A percentile compares a stretch with the other conserved stretches of the same genome.
These are phyloP conservation scores for Hymenopus coronatus DNA, from an alignment of 2,888 invertebrate species.

Conservation along the genomic window DNA sequence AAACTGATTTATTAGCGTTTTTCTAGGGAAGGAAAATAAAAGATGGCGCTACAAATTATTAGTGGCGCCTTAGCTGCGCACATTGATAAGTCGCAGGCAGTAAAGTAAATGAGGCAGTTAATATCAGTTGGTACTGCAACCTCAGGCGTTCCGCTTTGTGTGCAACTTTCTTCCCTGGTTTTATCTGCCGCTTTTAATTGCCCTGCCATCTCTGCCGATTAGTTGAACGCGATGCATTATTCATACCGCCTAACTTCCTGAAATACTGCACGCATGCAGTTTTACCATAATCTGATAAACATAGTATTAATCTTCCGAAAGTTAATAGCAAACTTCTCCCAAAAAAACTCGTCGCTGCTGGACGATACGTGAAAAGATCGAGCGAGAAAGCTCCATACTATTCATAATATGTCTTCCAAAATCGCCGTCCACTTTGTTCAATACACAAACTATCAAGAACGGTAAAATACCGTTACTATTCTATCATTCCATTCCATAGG, in stretches of 20 bases:
- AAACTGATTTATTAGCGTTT: background rate
- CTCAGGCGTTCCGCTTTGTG: background rate
- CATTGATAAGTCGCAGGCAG: background rate
- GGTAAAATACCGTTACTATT: too few species aligned
- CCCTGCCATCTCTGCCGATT: background rate
- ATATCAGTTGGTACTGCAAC: background rate
- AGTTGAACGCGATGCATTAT: background rate
- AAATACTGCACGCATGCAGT: background rate
- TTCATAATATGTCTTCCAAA: too few species aligned
- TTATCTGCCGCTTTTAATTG: background rate
- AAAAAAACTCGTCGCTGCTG: background rate
- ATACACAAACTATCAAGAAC: too few species aligned
- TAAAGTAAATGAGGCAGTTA: background rate
- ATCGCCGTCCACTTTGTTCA: too few species aligned
- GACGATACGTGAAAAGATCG: background rate
- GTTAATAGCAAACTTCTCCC: background rate
- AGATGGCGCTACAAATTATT: background rate
- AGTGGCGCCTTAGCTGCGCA: background rate
- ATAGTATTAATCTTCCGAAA: too few species aligned
- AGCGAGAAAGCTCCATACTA: too few species aligned
- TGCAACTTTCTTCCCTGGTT: background rate
- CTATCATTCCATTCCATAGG: too few species aligned
- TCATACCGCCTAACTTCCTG: background rate
- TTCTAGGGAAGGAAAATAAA: background rate
- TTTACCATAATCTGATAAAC: background rate